A percentile compares a stretch with the other conserved stretches of the same genome.
phyloP scores from a whole-genome alignment of 2,113 vertebrate genomes.

The Salvator merianae region DNA sequence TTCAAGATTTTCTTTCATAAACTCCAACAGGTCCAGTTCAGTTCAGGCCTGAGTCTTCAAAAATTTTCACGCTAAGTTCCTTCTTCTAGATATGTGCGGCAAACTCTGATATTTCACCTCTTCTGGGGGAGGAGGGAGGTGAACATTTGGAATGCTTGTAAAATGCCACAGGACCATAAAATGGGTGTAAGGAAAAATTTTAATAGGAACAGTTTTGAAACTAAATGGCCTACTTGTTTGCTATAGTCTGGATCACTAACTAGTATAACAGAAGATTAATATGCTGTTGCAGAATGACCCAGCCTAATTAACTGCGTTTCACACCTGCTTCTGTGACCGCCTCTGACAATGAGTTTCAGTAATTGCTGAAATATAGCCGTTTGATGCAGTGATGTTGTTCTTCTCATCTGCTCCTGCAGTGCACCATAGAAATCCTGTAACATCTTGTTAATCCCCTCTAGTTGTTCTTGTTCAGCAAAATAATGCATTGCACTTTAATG shows the following conservation, averaged over 20 bases:
- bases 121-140: background rate
- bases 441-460: background rate
- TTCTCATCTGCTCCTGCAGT: background rate
- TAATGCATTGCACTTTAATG: background rate
- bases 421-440: background rate
- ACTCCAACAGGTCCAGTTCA: background rate
- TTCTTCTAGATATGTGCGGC: background rate
- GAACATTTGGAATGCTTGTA: background rate
- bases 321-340: background rate
- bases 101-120: background rate
- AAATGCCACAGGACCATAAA: background rate
- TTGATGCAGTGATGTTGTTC: background rate
- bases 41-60: background rate
- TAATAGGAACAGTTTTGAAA: background rate
- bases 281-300: background rate
- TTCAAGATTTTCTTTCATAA: background rate
- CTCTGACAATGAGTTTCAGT: background rate
- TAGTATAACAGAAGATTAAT: constrained; percentile 3
- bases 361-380: background rate
- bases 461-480: background rate
- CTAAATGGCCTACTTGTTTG: background rate
- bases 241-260: background rate
- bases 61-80: background rate
- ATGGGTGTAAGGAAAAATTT: background rate
- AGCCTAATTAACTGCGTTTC: background rate